Base-by-base conservation (phyloP, 2,797 vertebrate species). In the Rhyacichthys aspro region DNA sequence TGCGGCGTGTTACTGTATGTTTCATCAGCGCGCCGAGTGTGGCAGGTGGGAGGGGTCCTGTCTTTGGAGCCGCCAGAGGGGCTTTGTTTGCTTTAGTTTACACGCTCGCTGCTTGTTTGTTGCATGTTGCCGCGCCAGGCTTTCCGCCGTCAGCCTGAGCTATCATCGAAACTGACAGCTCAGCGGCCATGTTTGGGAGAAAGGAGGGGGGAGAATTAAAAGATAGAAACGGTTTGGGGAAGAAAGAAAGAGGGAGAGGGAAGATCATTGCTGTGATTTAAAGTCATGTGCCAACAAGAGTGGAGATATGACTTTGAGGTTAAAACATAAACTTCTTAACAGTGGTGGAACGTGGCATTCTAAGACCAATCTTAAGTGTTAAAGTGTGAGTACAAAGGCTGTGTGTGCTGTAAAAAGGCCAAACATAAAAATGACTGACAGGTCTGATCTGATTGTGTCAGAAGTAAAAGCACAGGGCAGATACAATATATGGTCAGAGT, bases 1-100 rank as follows among this genome's bases (percentile, higher is more conserved):
- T 90, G 81, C 70, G 86, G 83, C 79, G 73, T 83, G 85, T 90
- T 90, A 86, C 88, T 85, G 81, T 81, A 81, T 88, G 88, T 92
- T 92, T 92, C 92, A 91, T 92, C 90, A 91, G 88, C 71, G 58
- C 10, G 83, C 73, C 74, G 70, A 58, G 77, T 80, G 81, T 86
- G 86, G 87, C 86, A 88, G 89, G 86, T 87, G 87, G 88, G 87
- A 88, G 84, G 85, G 79, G 83, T 86, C 81, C 86, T 37, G 84
- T 81, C 84, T 88, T 87, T 87, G 81, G 84, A 85, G 88, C 72
- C 81, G 76, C 57, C 48, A 72, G 76, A 69, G 74, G 60, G 84
- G 86, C 87, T 91, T 90, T 92, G 91, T 91, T 92, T 91, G 90
- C 87, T 90, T 91, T 92, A 89, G 90, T 91, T 92, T 91, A 91